phyloP scores from a whole-genome alignment of 2,113 vertebrate genomes.

The Sialia sialis region DNA sequence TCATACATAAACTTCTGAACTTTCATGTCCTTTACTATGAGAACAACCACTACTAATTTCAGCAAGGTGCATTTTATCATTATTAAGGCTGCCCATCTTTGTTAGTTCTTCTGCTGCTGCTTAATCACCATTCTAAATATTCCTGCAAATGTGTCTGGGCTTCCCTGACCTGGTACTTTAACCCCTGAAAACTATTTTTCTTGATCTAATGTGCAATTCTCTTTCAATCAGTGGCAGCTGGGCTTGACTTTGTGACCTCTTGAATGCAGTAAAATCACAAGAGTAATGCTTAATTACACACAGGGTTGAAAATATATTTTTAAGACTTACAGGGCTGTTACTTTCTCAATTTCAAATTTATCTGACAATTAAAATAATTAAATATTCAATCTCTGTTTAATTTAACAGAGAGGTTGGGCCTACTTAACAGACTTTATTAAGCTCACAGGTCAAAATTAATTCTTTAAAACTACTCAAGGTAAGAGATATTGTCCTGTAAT shows the following conservation, averaged over 20 bases:
- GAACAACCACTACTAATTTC: accelerated
- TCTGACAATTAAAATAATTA: slow-evolving; percentile 60
- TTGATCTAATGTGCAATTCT: slow-evolving; percentile 50
- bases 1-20: neutral
- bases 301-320: slow-evolving; percentile 40
- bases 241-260: slow-evolving; percentile 46
- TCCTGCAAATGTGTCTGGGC: slow-evolving; percentile 12
- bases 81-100: neutral
- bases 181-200: slow-evolving; percentile 44
- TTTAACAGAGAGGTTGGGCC: slow-evolving; percentile 20
- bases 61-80: neutral
- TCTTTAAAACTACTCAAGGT: slow-evolving; percentile 28
- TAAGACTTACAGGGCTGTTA: slow-evolving; percentile 58
- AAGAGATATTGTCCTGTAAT: neutral
- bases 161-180: slow-evolving; percentile 29
- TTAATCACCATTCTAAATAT: slow-evolving; percentile 23
- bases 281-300: slow-evolving; percentile 51
- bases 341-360: slow-evolving; percentile 53
- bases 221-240: slow-evolving; percentile 14
- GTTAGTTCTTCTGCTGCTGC: neutral
- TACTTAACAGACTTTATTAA: slow-evolving; percentile 24
- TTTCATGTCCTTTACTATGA: neutral
- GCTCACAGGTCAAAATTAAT: slow-evolving; percentile 50
- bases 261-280: slow-evolving; percentile 26
- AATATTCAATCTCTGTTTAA: slow-evolving; percentile 29